phyloP scores from a whole-genome alignment of 37 sponge, comb jelly and placozoan genomes.

The Corticium candelabrum region DNA sequence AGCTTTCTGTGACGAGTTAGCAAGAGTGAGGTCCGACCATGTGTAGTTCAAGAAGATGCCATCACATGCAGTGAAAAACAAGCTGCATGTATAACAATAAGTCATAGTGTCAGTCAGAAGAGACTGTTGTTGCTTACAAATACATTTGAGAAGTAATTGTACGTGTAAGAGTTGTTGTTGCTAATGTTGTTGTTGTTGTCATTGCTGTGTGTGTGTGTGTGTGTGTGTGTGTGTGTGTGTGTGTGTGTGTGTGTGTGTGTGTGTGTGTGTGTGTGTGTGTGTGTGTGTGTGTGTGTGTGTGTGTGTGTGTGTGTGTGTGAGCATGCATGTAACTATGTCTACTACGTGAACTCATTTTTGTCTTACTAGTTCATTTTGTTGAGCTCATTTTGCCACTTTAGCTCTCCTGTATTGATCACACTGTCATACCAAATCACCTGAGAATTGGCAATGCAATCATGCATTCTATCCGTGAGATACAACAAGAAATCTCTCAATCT shows the following conservation, averaged over 20 bases:
- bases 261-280: not conserved
- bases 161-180: no score
- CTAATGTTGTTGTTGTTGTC: no score
- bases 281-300: not conserved
- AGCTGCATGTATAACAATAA: slow-evolving; percentile 14
- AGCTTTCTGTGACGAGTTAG: slow-evolving; percentile 23
- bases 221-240: slow-evolving; percentile 5
- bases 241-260: slow-evolving; percentile 2
- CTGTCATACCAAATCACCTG: slow-evolving; percentile 97
- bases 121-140: not conserved
- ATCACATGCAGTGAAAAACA: slow-evolving; percentile 86
- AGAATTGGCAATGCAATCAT: slow-evolving; percentile 43
- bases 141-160: no score
- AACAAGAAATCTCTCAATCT: slow-evolving; percentile 46
- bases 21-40: slow-evolving; percentile 57
- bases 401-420: slow-evolving; percentile 67
- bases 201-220: no score
- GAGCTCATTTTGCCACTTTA: slow-evolving; percentile 89
- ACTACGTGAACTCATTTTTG: no score
- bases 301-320: slow-evolving; percentile 5
- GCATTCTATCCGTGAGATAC: slow-evolving; percentile 56
- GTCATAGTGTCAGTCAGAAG: not conserved
- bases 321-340: not conserved
- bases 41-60: slow-evolving; percentile 97
- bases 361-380: slow-evolving; percentile 54